Evolutionary conservation across 2,888 invertebrate species (phyloP).

Genomic region (Amphipoea oculea): DNA sequence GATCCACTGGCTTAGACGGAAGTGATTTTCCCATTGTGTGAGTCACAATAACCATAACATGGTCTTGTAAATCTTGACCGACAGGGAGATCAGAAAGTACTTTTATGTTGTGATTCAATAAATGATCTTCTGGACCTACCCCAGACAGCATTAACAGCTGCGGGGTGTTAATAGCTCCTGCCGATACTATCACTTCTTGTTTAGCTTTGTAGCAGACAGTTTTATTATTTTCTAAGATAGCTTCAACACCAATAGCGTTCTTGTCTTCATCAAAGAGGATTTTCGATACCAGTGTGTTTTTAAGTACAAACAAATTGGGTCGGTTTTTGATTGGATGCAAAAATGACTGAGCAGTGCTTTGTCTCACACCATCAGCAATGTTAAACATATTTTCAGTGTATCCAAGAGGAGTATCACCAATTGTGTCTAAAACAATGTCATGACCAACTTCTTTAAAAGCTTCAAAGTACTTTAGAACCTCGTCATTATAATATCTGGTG

Average conservation of each 20-base stretch:
- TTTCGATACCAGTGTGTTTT: conserved; percentile 84
- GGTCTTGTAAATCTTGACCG: conserved; percentile 85
- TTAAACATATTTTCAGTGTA: conserved; percentile 84
- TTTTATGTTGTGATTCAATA: conserved; percentile 74
- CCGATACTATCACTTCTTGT: conserved; percentile 86
- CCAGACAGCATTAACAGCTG: conserved; percentile 87
- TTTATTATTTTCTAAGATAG: conserved; percentile 69
- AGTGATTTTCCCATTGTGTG: conserved; percentile 62
- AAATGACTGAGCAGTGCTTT: conserved; percentile 87
- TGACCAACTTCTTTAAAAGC: conserved; percentile 84
- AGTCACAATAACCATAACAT: conserved; percentile 73
- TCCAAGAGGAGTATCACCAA: conserved; percentile 82
- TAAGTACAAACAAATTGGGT: conserved; percentile 78
- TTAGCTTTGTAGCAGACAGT: conserved; percentile 70
- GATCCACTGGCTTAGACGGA: conserved; percentile 74
- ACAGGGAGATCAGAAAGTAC: conserved; percentile 82
- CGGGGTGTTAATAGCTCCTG: conserved; percentile 85
- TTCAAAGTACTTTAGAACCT: conserved; percentile 68
- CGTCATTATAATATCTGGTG: conserved; percentile 67
- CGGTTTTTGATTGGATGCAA: conserved; percentile 74
- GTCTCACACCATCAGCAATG: conserved; percentile 82
- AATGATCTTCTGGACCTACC: conserved; percentile 81
- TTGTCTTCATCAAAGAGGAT: conserved; percentile 86
- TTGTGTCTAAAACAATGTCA: conserved; percentile 73
- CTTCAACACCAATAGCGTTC: conserved; percentile 83